Evolutionary conservation across 1,140 invertebrate genomes (phyloP).

Genomic region (Drosophila nannoptera): DNA sequence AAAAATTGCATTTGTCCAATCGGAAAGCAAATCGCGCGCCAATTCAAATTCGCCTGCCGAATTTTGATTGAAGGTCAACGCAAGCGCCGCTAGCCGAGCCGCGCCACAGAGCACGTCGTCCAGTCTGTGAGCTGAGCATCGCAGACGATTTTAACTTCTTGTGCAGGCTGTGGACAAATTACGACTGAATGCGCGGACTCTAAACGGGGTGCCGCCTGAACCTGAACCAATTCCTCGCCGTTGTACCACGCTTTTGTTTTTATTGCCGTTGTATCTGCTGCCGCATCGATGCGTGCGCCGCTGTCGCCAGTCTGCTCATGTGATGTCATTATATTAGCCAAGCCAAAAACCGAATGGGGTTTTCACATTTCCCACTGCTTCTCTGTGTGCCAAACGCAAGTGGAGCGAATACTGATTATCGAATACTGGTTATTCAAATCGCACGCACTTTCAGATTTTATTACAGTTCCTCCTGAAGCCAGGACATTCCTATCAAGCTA

Average conservation of each 20-base stretch:
- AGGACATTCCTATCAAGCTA: too few species aligned
- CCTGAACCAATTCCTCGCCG: constrained; percentile 59
- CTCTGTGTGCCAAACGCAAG: too few species aligned
- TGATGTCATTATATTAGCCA: constrained; percentile 51
- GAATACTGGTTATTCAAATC: too few species aligned
- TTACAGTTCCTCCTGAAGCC: too few species aligned
- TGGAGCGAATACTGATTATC: too few species aligned
- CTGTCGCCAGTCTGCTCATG: constrained; percentile 29
- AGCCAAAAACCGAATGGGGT: constrained; percentile 23
- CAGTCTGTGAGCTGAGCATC: constrained; percentile 5
- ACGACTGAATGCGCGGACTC: constrained; percentile 60
- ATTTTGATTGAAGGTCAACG: constrained; percentile 65
- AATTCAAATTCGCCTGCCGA: constrained; percentile 68
- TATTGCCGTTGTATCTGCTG: constrained; percentile 29
- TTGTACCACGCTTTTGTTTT: constrained; percentile 30
- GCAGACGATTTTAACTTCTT: constrained; percentile 34
- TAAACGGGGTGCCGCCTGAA: constrained; percentile 52
- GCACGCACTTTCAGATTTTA: too few species aligned
- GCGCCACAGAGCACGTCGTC: constrained; percentile 24
- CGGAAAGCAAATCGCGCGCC: constrained; percentile 63
- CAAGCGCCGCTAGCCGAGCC: constrained; percentile 25
- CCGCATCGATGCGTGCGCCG: constrained; percentile 37
- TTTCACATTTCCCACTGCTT: constrained; percentile 10
- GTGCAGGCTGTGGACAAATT: constrained; percentile 68
- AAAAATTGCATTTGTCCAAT: constrained; percentile 58